Percentiles rank a stretch among this genome's conserved stretches.
Evolutionary conservation across 2,797 vertebrate genomes (phyloP).

Genomic region (Holocentrus rufus): DNA sequence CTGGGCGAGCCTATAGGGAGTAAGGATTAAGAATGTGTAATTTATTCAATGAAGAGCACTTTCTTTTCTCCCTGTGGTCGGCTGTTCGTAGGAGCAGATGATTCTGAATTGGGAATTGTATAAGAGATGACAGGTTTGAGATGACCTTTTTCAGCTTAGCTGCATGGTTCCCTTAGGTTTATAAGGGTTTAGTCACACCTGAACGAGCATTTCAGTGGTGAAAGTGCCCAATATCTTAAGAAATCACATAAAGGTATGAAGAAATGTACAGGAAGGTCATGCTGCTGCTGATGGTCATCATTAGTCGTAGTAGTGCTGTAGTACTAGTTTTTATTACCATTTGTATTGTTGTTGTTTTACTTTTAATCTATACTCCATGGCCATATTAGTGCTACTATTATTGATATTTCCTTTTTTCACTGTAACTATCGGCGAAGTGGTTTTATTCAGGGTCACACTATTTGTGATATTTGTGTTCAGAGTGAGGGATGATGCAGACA

Average conservation of each 20-base stretch:
- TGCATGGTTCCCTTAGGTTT: constrained; percentile 36
- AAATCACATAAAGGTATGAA: constrained; percentile 5
- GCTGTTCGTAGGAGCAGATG: constrained; percentile 52
- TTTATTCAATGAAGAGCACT: constrained; percentile 74
- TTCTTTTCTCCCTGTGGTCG: constrained; percentile 56
- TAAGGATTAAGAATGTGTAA: constrained; percentile 69
- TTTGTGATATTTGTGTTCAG: constrained; percentile 24
- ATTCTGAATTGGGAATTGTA: constrained; percentile 65
- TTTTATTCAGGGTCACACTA: not conserved
- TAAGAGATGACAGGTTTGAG: constrained; percentile 59
- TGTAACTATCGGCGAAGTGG: not conserved
- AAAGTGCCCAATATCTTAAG: not conserved
- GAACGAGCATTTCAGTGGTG: constrained; percentile 1
- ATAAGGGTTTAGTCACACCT: constrained; percentile 27
- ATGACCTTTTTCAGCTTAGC: constrained; percentile 58
- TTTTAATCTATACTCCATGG: too few species aligned
- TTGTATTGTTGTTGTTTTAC: too few species aligned
- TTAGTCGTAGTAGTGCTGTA: not conserved
- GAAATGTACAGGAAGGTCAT: not conserved
- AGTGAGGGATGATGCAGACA: constrained; percentile 26
- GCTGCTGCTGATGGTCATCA: not conserved
- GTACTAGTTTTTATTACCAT: not conserved
- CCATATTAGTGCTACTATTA: not conserved
- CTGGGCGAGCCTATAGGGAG: constrained; percentile 58
- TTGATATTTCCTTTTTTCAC: not conserved